These are phyloP conservation scores for Haliaeetus leucogaster DNA, from an alignment of 2,113 vertebrate genomes.

Conservation along the genomic window DNA sequence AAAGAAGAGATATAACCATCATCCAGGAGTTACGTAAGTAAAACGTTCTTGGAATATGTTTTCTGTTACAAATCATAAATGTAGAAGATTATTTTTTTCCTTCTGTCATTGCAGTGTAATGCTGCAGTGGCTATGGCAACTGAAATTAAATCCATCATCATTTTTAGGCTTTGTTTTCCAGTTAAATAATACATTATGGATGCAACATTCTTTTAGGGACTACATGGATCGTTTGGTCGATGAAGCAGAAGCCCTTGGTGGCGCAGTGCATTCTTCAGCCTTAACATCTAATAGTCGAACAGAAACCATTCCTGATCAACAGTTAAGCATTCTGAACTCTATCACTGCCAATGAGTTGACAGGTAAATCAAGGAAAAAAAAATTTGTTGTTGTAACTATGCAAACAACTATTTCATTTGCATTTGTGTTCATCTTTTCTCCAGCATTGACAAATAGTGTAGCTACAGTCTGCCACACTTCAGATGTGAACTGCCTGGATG, in stretches of 20 bases:
- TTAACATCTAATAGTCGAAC: slow-evolving; percentile 82
- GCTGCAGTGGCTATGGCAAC: background rate
- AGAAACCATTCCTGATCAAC: slow-evolving; percentile 87
- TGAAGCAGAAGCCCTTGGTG: slow-evolving; percentile 89
- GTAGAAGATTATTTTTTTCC: background rate
- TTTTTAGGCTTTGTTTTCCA: background rate
- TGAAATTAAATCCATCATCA: background rate
- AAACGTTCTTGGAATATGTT: background rate
- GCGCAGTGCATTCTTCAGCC: slow-evolving; percentile 84
- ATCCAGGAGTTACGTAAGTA: slow-evolving; percentile 97
- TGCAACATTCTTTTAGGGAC: slow-evolving; percentile 76
- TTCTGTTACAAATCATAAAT: background rate
- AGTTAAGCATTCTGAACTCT: slow-evolving; percentile 90
- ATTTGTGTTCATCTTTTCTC: background rate
- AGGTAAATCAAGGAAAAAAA: slow-evolving; percentile 71
- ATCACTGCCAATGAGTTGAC: slow-evolving; percentile 95
- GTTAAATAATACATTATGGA: background rate
- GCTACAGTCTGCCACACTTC: slow-evolving; percentile 85
- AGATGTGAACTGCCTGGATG: slow-evolving; percentile 87
- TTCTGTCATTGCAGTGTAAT: background rate
- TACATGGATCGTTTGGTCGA: slow-evolving; percentile 97
- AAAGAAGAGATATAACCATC: slow-evolving; percentile 96
- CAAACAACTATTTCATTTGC: background rate
- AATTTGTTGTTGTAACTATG: background rate
- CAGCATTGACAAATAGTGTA: slow-evolving; percentile 91